Base-by-base conservation (phyloP, 2,113 vertebrate genomes). In the Rhombomys opimus region DNA sequence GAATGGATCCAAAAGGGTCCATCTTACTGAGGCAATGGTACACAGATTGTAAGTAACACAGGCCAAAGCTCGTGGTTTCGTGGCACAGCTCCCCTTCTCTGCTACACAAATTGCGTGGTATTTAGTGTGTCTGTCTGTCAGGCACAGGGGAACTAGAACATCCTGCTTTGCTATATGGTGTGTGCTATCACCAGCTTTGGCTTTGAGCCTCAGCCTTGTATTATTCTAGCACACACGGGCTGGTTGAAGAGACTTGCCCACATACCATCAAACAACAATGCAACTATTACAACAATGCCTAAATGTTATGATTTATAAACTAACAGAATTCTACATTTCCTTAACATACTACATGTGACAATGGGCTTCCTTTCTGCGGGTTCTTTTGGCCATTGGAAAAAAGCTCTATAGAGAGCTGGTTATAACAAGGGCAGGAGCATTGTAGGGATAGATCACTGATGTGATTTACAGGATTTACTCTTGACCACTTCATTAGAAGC, bases 1-100 rank as follows among this genome's bases (percentile, higher is more conserved):
- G 2, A 90, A 75, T 72, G 94, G 5, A 22, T 94, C 91, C 72
- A 95, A 97, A 97, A 96, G 68, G 59, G 52, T 50, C 32, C 70
- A 73, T 38, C 72, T 72, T 95, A 32, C 94, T 63, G 15, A 94
- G 93, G 87, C 2, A 70, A 65, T 20, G 68, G 52, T 75, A 61
- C 46, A 89, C 20, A 81, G 52, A 68, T 54, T 81, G 11, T 95
- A 57, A 77, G 84, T 41, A 50, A 67, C 41, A 84, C 1, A 88
- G 32, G 13, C 35, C 14, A 72, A n/a, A 93, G 12, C 50, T 30
- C 38, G 77, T 50, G 65, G 30, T 23, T 57, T 86, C 59, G n/a
- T 94, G 70, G 67, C 38, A 57, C 10, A 61, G 84, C n/a, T 89
- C 82, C 38, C 78, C 32, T 67, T 22, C 25, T 87, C 46, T 93